Evolutionary conservation across 2,888 invertebrate genomes (phyloP).

Genomic region (Metallyticus violacea): DNA sequence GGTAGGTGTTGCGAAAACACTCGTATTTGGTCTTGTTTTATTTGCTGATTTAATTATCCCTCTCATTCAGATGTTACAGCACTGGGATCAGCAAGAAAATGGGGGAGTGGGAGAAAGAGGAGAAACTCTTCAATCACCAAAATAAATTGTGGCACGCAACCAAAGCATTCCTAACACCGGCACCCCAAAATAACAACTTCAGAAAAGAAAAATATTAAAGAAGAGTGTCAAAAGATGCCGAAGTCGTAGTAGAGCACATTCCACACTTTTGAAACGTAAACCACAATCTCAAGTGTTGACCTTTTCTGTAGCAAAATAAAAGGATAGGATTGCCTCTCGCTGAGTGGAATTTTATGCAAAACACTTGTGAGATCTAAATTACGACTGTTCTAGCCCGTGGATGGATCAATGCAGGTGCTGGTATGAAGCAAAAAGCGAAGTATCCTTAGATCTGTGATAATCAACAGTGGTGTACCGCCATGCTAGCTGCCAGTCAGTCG

Average conservation of each 20-base stretch:
- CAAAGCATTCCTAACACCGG: conserved; percentile 18
- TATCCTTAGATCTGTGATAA: too few species aligned
- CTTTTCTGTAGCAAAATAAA: too few species aligned
- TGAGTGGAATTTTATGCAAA: too few species aligned
- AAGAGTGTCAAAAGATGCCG: background rate
- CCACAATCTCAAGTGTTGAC: too few species aligned
- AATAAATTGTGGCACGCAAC: conserved; percentile 27
- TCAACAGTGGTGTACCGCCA: background rate
- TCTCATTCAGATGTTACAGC: background rate
- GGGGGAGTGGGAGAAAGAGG: background rate
- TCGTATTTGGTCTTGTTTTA: background rate
- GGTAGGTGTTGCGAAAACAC: background rate
- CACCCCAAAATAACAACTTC: conserved; percentile 17
- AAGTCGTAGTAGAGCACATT: background rate
- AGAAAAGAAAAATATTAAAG: background rate
- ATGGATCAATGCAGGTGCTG: too few species aligned
- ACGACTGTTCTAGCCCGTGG: too few species aligned
- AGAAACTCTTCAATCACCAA: conserved; percentile 21
- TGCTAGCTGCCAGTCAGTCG: background rate
- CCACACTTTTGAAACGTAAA: background rate
- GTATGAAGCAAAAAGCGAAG: background rate
- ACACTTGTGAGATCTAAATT: too few species aligned
- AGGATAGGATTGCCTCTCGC: too few species aligned
- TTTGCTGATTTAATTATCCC: background rate
- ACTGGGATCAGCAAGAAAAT: background rate